Evolutionary conservation across 2,797 vertebrate genomes (phyloP).

Genomic region (Lutjanus argentimaculatus): DNA sequence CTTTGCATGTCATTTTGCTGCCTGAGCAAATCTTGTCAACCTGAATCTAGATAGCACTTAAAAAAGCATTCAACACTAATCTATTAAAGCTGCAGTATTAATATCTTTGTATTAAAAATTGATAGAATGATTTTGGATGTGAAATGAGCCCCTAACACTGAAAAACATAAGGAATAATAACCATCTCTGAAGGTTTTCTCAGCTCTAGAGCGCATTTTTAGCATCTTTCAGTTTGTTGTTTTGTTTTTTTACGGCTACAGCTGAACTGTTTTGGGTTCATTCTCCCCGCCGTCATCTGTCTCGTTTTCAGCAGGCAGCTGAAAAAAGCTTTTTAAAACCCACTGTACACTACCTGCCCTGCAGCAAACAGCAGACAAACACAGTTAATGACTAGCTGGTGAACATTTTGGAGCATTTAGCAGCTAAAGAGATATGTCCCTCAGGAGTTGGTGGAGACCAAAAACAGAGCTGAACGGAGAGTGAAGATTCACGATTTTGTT

Average conservation of each 20-base stretch:
- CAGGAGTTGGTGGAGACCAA: too few species aligned
- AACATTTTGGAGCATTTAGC: not conserved
- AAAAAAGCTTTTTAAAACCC: too few species aligned
- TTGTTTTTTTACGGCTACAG: too few species aligned
- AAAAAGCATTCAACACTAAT: not conserved
- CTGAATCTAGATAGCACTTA: not conserved
- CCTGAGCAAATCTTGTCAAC: not conserved
- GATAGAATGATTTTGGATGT: not conserved
- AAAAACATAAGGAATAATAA: not conserved
- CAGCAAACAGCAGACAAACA: not conserved
- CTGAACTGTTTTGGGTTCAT: not conserved
- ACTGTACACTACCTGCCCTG: not conserved
- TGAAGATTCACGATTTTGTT: too few species aligned
- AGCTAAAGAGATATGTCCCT: not conserved
- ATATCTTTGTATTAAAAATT: too few species aligned
- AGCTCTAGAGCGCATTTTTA: not conserved
- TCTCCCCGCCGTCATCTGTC: not conserved
- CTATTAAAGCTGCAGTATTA: not conserved
- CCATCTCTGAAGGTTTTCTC: not conserved
- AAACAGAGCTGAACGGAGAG: too few species aligned
- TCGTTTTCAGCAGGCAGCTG: not conserved
- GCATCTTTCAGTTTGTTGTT: too few species aligned
- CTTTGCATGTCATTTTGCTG: not conserved
- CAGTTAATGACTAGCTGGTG: not conserved
- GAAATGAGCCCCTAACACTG: not conserved